A percentile compares a stretch with the other conserved stretches of the same genome.
phyloP scores from a whole-genome alignment of 2,113 vertebrate species.

The Amblyopsis rosae region DNA sequence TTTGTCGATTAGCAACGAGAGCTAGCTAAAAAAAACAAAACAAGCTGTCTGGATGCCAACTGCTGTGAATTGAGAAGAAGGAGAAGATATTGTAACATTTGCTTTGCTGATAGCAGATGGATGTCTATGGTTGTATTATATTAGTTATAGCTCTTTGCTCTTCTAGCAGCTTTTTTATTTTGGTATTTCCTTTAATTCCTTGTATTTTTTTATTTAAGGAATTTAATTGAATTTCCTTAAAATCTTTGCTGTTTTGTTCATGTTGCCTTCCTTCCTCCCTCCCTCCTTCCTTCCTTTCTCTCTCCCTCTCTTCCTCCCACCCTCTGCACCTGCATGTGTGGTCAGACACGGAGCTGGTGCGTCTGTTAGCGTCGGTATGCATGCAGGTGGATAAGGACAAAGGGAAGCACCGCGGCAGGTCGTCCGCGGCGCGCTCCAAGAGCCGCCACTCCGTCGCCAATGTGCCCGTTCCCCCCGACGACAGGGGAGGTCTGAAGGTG shows the following conservation, averaged over 20 bases:
- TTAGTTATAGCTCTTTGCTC: background rate
- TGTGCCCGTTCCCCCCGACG: slow-evolving; percentile 84
- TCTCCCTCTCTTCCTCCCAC: background rate
- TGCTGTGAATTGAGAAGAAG: too few relatives aligned
- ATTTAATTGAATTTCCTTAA: background rate
- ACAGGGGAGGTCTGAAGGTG: slow-evolving; percentile 94
- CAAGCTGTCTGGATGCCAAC: too few relatives aligned
- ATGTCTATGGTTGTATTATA: background rate
- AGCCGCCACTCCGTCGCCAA: slow-evolving; percentile 82
- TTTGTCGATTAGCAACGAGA: background rate
- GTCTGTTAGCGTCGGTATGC: slow-evolving; percentile 93
- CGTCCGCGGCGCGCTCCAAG: slow-evolving; percentile 73
- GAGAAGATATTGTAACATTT: too few relatives aligned
- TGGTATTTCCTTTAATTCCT: background rate
- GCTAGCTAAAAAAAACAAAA: too few relatives aligned
- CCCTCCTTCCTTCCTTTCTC: background rate
- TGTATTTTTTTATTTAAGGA: background rate
- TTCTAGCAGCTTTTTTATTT: background rate
- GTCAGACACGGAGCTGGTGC: slow-evolving; percentile 93
- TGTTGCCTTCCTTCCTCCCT: too few relatives aligned
- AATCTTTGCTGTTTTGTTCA: background rate
- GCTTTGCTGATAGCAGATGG: too few relatives aligned
- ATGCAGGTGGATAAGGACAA: slow-evolving; percentile 94
- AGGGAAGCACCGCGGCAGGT: slow-evolving; percentile 77
- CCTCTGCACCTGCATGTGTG: slow-evolving; percentile 1